Percentiles rank a stretch among this genome's conserved stretches.
Evolutionary conservation across 35 echinoderm and acorn worm genomes (phyloP).

Genomic region (Eucidaris tribuloides): DNA sequence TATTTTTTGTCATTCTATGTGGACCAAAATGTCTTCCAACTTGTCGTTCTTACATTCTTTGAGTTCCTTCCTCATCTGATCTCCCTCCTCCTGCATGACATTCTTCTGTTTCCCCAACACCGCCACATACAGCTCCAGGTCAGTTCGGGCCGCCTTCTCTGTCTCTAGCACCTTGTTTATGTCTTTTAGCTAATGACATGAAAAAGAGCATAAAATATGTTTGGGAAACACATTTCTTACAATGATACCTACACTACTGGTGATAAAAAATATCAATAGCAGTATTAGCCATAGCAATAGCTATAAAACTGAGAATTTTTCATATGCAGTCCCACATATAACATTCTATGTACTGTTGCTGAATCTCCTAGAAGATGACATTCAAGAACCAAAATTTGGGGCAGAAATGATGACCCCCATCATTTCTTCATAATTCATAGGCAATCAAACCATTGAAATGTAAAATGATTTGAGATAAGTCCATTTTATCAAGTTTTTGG

Average conservation of each 20-base stretch:
- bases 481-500: no score
- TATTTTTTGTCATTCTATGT: no score
- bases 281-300: not conserved
- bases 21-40: no score
- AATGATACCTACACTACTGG: not conserved
- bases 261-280: not conserved
- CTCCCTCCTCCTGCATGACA: conserved; percentile 77
- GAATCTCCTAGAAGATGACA: no score
- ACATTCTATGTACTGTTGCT: no score
- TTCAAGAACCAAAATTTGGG: no score
- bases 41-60: conserved; percentile 87
- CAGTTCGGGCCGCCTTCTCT: conserved; percentile 75
- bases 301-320: no score
- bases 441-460: no score
- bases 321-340: no score
- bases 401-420: no score
- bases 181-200: conserved; percentile 5
- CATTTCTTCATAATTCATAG: no score
- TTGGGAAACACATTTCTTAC: not conserved
- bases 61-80: conserved; percentile 76
- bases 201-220: not conserved
- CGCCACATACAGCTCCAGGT: conserved; percentile 92
- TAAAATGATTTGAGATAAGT: no score
- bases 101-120: conserved; percentile 89
- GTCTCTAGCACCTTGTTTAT: conserved; percentile 51